Conservation (phyloP, 2,888 invertebrate species). For the Diarsia dahlii region DNA sequence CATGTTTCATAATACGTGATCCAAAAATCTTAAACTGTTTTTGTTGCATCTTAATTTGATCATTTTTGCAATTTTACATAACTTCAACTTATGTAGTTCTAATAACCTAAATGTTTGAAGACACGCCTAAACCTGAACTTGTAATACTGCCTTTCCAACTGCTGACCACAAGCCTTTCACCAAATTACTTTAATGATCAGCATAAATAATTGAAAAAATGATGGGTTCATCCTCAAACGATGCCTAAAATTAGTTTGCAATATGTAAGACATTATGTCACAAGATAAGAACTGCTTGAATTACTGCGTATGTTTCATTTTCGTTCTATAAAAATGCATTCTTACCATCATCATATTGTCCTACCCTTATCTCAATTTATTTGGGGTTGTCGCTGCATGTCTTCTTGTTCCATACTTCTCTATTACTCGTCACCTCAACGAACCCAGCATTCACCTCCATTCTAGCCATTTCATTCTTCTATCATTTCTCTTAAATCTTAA, state of each 20-base stretch:
- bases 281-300: not conserved
- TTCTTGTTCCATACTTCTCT: too few relatives aligned
- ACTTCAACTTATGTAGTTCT: conserved; percentile 14
- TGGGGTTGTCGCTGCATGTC: too few relatives aligned
- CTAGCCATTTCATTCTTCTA: too few relatives aligned
- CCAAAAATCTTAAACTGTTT: not conserved
- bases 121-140: conserved; percentile 2
- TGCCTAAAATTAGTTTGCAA: conserved; percentile 1
- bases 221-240: not conserved
- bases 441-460: too few relatives aligned
- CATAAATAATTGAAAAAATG: conserved; percentile 4
- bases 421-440: too few relatives aligned
- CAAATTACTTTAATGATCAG: conserved; percentile 6
- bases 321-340: not conserved
- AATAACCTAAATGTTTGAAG: conserved; percentile 18
- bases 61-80: not conserved
- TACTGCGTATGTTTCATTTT: not conserved
- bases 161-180: conserved; percentile 18
- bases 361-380: too few relatives aligned
- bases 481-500: not conserved
- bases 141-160: not conserved
- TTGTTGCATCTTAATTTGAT: not conserved
- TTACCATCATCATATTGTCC: too few relatives aligned
- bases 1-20: not conserved
- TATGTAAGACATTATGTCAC: not conserved